Base-by-base conservation (phyloP, 2,797 vertebrate species). In the Cebuella pygmaea region DNA sequence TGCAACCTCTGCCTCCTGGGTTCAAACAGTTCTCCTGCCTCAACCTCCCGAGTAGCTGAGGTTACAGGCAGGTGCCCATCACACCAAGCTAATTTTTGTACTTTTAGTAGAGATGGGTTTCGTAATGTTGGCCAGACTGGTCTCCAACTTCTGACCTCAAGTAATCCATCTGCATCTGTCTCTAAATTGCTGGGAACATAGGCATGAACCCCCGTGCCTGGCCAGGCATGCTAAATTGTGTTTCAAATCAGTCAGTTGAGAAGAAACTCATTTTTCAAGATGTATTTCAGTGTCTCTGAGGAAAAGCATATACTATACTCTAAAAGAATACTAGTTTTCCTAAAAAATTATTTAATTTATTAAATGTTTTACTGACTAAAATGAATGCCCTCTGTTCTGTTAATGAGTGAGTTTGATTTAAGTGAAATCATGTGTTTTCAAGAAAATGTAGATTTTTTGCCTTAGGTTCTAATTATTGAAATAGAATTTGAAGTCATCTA, bases 391-490 rank as follows among this genome's bases (percentile, higher is more conserved):
- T 10, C 22, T 48, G 17, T 88, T 27, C 20, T 85, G 15, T 36
- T 36, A 64, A 48, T 76, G 64, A 75, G 30, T 6, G 33, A 9
- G 17, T 67, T 89, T 90, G 61, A 92, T 2, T 87, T 36, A 85
- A 88, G 36, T 48, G 46, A 83, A 91, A 67, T 92, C 20, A 39
- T 84, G n/a, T 91, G 6, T 50, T 89, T 92, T 75, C 20, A 36
- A 59, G 74, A 14, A 75, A 41, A 82, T 57, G 1, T 27, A 9
- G 20, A 27, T 55, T 84, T 44, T 36, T 80, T 64, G 67, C 52
- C 41, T 93, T 57, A 39, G n/a, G 10, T 86, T 72, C 46, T 89
- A 36, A 24, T 50, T 88, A 27, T 67, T 78, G 61, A 90, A 33
- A 39, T 24, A 20, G 55, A 76, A 80, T 72, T 84, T 52, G 39